Evolutionary conservation across 2,888 invertebrate genomes (phyloP), one percentile per base, ranked within the genome.

Genomic region (Ferrisia virgata): DNA sequence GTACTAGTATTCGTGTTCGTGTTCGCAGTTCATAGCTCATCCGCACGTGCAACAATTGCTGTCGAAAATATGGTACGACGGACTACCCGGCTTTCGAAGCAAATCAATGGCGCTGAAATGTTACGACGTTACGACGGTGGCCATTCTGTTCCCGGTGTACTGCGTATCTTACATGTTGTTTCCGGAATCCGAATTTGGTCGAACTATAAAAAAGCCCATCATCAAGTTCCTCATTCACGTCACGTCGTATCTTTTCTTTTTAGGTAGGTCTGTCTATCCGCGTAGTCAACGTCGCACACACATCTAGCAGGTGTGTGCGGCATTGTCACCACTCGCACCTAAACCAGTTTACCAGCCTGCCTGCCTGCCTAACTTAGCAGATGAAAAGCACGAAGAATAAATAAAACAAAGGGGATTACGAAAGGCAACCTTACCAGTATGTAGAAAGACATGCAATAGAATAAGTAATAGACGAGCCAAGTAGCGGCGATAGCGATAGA

Each of bases 171-270:
- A 98, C 88, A 94, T 96, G 91, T 87, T 96, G 13, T 93, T 94
- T 0, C 98, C 98, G 0, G 93, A 94, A 87, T 94, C 95, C 79
- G 90, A 90, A 4, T 92, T 93, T 8, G 97, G 96, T 0, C 93
- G 92, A 87, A 91, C 97, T 36, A 94, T 97, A 92, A 92, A 96
- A 86, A 96, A 96, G 88, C 98, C 98, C 0, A 98, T 98, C 88
- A 96, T 98, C 94, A 98, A 98, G 90, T 98, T 98, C 89, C 92
- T 98, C 87, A 94, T 96, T 83, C 97, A 98, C 88, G 96, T 96
- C 8, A 94, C 97, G 0, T 96, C 97, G 15, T 98, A 98, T 88
- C 90, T 97, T 86, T 96, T 96, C 90, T 98, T 98, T 89, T 90
- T 98, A 85, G 91, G 98, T 98, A 89, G 94, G 95, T 93, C 6